A percentile compares a stretch with the other conserved stretches of the same genome.
These are phyloP conservation scores for Malthinus seriepunctatus DNA, from an alignment of 2,888 invertebrate genomes.

Conservation along the genomic window DNA sequence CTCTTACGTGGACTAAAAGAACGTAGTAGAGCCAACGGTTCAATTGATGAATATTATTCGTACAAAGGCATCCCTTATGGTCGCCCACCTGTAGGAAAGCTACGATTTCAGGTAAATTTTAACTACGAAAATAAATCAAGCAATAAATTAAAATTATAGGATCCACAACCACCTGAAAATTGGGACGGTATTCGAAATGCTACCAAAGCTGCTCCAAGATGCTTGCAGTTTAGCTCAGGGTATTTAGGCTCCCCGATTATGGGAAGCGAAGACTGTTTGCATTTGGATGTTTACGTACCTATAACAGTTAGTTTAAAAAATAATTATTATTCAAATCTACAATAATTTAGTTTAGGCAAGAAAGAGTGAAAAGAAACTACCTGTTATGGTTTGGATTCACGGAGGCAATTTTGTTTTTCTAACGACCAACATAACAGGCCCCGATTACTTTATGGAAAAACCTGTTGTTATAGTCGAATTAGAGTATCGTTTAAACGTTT, in stretches of 20 bases:
- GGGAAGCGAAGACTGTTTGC: neutral
- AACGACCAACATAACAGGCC: neutral
- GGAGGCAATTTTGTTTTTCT: conserved; percentile 3
- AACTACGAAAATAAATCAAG: neutral
- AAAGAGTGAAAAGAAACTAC: neutral
- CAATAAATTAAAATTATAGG: neutral
- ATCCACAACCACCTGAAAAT: neutral
- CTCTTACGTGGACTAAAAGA: neutral
- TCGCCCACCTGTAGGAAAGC: neutral
- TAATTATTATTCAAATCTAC: neutral
- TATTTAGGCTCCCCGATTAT: neutral
- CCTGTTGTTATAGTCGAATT: conserved; percentile 2
- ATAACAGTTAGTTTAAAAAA: neutral
- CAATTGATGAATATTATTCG: neutral
- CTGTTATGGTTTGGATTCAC: conserved; percentile 11
- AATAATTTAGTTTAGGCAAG: neutral
- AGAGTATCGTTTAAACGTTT: conserved; percentile 1
- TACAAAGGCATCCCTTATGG: conserved; percentile 7
- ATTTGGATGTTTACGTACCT: neutral
- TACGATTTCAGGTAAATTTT: neutral
- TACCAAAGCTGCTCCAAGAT: neutral
- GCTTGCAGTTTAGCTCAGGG: neutral
- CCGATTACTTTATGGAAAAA: conserved; percentile 11
- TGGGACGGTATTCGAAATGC: neutral
- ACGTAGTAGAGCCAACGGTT: neutral